Conservation (phyloP, 2,113 vertebrate species). For the Raja brachyura region DNA sequence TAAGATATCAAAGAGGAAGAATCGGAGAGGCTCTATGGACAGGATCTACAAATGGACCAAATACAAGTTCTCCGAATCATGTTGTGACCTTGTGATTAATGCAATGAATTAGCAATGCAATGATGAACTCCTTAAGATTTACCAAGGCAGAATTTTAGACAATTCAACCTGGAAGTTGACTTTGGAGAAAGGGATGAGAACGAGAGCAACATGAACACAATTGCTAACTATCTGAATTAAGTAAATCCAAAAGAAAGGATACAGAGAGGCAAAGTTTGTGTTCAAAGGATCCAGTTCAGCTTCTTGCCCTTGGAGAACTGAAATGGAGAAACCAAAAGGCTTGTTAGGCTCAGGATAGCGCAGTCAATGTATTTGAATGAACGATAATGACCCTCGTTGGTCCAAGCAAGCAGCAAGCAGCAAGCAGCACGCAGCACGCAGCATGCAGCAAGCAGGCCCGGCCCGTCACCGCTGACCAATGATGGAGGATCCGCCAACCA, state of each 20-base stretch:
- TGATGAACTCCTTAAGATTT: not conserved
- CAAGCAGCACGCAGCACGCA: too few relatives aligned
- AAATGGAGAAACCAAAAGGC: not conserved
- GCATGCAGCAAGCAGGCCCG: too few relatives aligned
- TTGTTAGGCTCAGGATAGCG: not conserved
- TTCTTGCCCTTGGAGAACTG: not conserved
- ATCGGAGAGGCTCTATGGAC: not conserved
- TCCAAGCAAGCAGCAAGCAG: too few relatives aligned
- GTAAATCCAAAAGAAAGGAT: constrained; percentile 2
- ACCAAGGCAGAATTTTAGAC: not conserved
- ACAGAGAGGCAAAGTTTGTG: not conserved
- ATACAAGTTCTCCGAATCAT: not conserved
- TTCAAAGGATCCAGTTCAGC: not conserved
- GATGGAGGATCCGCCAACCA: too few relatives aligned
- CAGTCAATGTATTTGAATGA: not conserved
- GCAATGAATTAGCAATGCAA: too few relatives aligned
- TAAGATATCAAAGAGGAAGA: not conserved
- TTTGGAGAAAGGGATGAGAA: not conserved
- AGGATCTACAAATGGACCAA: not conserved
- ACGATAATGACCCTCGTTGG: not conserved
- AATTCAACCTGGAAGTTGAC: not conserved
- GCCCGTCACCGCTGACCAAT: too few relatives aligned
- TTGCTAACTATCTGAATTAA: not conserved
- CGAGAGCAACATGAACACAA: not conserved
- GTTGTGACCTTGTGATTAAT: not conserved